A percentile compares a stretch with the other conserved stretches of the same genome.
Conservation (phyloP, 2,888 invertebrate genomes). For the Ptychoptera contaminata region DNA sequence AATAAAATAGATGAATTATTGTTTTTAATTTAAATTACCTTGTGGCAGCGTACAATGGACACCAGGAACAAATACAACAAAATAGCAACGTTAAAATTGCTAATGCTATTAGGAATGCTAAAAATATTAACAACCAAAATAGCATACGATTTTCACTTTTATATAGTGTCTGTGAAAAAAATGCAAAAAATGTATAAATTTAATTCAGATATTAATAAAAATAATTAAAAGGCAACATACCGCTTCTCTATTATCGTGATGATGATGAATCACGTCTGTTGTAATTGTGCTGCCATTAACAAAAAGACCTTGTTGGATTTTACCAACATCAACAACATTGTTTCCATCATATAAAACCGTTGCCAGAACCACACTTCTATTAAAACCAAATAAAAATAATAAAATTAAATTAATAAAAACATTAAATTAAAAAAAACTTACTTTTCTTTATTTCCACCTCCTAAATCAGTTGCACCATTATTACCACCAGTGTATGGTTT, state of each 20-base stretch:
- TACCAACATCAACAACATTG: conserved; percentile 53
- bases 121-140: conserved; percentile 62
- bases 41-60: conserved; percentile 65
- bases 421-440: conserved; percentile 19
- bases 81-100: conserved; percentile 55
- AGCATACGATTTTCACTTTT: conserved; percentile 55
- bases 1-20: background rate
- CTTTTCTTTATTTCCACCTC: conserved; percentile 36
- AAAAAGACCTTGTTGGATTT: conserved; percentile 46
- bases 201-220: background rate
- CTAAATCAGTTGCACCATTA: conserved; percentile 38
- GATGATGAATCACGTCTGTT: conserved; percentile 17
- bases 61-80: conserved; percentile 73
- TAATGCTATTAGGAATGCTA: conserved; percentile 58
- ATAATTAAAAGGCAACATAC: background rate
- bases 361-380: conserved; percentile 55
- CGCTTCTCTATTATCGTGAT: background rate
- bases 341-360: conserved; percentile 50
- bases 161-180: conserved; percentile 42
- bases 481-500: conserved; percentile 45
- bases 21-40: conserved; percentile 39
- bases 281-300: conserved; percentile 28
- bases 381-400: conserved; percentile 16
- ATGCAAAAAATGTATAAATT: background rate
- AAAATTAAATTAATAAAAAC: background rate